A percentile compares a stretch with the other conserved stretches of the same genome.
These are phyloP conservation scores for Propsilocerus akamusi DNA, from an alignment of 1,140 invertebrate species.

Conservation along the genomic window DNA sequence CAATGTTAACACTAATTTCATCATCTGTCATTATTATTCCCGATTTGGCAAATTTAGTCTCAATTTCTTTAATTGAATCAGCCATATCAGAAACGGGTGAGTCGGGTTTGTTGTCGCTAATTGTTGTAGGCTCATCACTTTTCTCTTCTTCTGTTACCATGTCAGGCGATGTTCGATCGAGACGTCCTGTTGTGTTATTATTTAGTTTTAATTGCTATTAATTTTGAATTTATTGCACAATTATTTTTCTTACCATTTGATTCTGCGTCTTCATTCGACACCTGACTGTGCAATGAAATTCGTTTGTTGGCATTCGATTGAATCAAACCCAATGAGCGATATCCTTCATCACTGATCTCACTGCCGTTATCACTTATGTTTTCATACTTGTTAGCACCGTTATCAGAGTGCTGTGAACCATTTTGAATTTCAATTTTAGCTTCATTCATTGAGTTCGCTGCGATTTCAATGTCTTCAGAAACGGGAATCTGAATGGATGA, in stretches of 20 bases:
- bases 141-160: background rate
- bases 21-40: conserved; percentile 27
- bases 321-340: conserved; percentile 55
- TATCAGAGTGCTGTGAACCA: conserved; percentile 17
- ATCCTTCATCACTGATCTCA: conserved; percentile 73
- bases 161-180: background rate
- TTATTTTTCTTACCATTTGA: conserved; percentile 42
- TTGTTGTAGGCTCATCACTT: background rate
- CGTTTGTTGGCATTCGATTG: conserved; percentile 37
- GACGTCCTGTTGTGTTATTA: background rate
- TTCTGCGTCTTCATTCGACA: conserved; percentile 45
- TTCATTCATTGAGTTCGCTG: conserved; percentile 9
- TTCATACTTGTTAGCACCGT: conserved; percentile 24
- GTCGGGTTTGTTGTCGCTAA: background rate
- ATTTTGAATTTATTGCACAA: conserved; percentile 5
- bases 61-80: background rate
- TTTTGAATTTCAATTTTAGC: conserved; percentile 10
- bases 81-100: background rate
- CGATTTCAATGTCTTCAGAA: conserved; percentile 11
- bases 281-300: conserved; percentile 41
- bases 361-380: conserved; percentile 65
- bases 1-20: conserved; percentile 40
- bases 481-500: conserved; percentile 17
- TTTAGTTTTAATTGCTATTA: background rate
- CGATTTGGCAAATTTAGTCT: conserved; percentile 13